These are phyloP conservation scores for Saccostrea cuccullata DNA, from an alignment of 1,140 invertebrate species.

Conservation along the genomic window DNA sequence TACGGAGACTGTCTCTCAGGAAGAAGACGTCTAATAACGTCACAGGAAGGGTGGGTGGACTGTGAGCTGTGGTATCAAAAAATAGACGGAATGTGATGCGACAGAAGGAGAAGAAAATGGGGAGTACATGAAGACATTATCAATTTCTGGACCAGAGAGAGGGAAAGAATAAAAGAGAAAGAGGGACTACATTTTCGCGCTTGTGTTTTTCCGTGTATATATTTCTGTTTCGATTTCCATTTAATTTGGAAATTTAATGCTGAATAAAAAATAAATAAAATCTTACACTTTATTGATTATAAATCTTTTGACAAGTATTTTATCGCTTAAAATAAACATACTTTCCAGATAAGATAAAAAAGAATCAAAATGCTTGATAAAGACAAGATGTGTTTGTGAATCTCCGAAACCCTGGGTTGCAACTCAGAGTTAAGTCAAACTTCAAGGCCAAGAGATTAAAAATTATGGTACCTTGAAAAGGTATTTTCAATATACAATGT, in stretches of 20 bases:
- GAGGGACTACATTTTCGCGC: no score
- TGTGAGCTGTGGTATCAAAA: no score
- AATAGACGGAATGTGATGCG: background rate
- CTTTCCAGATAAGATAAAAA: no score
- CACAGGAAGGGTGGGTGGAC: no score
- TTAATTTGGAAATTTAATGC: no score
- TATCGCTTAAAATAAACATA: no score
- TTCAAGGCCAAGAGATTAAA: background rate
- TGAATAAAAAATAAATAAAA: no score
- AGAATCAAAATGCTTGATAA: background rate
- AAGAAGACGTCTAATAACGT: constrained; percentile 53
- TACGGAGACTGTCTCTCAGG: constrained; percentile 70
- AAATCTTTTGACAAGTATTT: no score
- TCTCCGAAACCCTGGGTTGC: background rate
- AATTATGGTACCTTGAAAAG: background rate
- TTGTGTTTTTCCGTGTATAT: no score
- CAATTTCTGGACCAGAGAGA: background rate
- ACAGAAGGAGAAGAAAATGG: background rate
- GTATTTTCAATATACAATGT: no score
- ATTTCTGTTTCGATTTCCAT: no score
- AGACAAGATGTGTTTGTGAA: background rate
- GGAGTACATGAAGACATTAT: background rate
- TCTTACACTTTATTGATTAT: no score
- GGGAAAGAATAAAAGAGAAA: background rate
- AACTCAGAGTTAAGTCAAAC: background rate